Conservation (phyloP, 2,113 vertebrate genomes). For the Oceanites oceanicus region DNA sequence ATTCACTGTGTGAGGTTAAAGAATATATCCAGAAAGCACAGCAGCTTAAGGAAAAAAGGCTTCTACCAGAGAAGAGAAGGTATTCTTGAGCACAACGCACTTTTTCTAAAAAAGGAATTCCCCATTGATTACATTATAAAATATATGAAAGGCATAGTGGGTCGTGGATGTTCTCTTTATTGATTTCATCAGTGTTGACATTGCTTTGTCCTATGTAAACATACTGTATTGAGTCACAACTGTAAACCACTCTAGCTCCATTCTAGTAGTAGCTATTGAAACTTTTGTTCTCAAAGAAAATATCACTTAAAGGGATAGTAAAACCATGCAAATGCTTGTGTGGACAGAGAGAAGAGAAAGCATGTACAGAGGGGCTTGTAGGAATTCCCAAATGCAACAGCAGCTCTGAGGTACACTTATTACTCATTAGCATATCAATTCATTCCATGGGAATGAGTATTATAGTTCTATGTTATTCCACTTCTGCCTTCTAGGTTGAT, state of each 20-base stretch:
- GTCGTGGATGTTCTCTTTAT: neutral
- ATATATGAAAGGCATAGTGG: accelerated
- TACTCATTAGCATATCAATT: neutral
- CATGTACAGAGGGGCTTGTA: accelerated
- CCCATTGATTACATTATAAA: neutral
- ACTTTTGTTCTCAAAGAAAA: neutral
- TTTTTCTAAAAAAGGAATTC: neutral
- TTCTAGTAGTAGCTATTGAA: neutral
- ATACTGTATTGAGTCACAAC: neutral
- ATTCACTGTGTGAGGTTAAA: neutral
- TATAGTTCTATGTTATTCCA: neutral
- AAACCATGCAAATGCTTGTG: neutral
- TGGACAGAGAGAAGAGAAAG: neutral
- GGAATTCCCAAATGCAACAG: neutral
- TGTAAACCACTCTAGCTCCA: neutral
- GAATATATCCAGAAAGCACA: neutral
- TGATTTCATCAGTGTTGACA: neutral
- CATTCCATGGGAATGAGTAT: neutral
- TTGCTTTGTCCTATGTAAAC: neutral
- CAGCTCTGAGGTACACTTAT: neutral
- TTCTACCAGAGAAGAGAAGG: neutral
- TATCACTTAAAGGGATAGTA: neutral
- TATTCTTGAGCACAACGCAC: neutral
- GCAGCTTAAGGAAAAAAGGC: neutral
- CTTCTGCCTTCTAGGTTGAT: neutral